These are phyloP conservation scores for Drosophila sp. DNA, from an alignment of 1,140 invertebrate species.

Conservation along the genomic window DNA sequence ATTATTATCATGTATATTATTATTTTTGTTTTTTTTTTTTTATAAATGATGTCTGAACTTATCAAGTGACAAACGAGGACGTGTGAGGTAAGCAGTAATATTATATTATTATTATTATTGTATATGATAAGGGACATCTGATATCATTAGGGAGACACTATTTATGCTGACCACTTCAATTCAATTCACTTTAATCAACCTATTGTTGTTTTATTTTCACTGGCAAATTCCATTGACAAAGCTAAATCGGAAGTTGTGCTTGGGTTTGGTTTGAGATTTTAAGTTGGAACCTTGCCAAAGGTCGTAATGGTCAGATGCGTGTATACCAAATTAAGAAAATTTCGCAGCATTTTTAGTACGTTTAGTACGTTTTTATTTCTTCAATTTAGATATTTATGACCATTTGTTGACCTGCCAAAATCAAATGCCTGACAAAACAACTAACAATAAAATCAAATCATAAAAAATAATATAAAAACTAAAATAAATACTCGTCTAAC, in stretches of 20 bases:
- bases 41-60: slow-evolving; percentile 18
- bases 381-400: slow-evolving; percentile 4
- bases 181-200: not conserved
- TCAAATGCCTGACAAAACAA: not conserved
- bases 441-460: not conserved
- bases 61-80: slow-evolving; percentile 38
- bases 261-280: not conserved
- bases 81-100: slow-evolving; percentile 36
- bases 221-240: slow-evolving; percentile 29
- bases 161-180: slow-evolving; percentile 32
- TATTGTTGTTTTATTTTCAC: slow-evolving; percentile 6
- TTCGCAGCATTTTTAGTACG: slow-evolving; percentile 29
- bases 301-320: slow-evolving; percentile 19
- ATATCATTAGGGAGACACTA: slow-evolving; percentile 20
- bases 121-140: slow-evolving; percentile 14
- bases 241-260: slow-evolving; percentile 32
- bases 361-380: too few species aligned
- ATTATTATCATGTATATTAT: slow-evolving; percentile 23
- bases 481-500: slow-evolving; percentile 47
- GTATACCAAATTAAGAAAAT: slow-evolving; percentile 5
- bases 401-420: slow-evolving; percentile 12
- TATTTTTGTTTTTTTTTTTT: slow-evolving; percentile 15
- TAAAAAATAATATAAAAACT: slow-evolving; percentile 2
- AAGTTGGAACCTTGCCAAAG: slow-evolving; percentile 23
- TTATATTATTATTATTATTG: slow-evolving; percentile 12